Evolutionary conservation across 2,888 invertebrate species (phyloP).

Genomic region (Pseudolycoriella hygida): DNA sequence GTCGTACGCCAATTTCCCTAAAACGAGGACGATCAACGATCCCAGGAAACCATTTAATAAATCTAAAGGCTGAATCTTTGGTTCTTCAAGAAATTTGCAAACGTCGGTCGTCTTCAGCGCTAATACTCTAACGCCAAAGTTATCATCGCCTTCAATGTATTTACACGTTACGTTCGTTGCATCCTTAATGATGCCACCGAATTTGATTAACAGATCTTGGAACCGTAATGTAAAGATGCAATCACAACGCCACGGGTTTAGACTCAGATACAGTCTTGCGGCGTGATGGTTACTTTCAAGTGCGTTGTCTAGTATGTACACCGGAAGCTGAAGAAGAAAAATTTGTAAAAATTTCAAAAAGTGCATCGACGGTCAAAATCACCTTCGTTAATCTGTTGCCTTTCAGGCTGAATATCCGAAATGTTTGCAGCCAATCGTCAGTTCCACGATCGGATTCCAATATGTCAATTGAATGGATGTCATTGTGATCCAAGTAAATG

Average conservation of each 20-base stretch:
- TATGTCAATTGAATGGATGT: conserved; percentile 43
- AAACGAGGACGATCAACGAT: conserved; percentile 46
- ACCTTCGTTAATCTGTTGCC: conserved; percentile 59
- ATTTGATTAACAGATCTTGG: conserved; percentile 45
- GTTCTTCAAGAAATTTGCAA: conserved; percentile 37
- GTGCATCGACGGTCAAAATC: conserved; percentile 10
- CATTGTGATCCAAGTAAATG: conserved; percentile 60
- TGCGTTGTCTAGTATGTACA: conserved; percentile 64
- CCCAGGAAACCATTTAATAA: conserved; percentile 53
- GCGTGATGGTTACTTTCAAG: conserved; percentile 53
- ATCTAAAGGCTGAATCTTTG: conserved; percentile 49
- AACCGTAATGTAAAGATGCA: conserved; percentile 64
- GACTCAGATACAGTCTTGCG: conserved; percentile 47
- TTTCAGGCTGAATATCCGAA: conserved; percentile 57
- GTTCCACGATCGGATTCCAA: conserved; percentile 43
- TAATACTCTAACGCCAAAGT: conserved; percentile 38
- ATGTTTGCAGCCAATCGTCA: conserved; percentile 51
- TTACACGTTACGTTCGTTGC: conserved; percentile 51
- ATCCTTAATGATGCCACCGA: conserved; percentile 50
- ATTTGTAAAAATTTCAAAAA: neutral
- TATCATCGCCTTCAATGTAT: conserved; percentile 38
- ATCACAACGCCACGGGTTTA: conserved; percentile 71
- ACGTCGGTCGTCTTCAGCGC: conserved; percentile 50
- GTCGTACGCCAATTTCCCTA: conserved; percentile 61
- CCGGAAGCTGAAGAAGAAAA: conserved; percentile 40